Base-by-base conservation (phyloP, 2,888 invertebrate genomes). In the Vanessa cardui region DNA sequence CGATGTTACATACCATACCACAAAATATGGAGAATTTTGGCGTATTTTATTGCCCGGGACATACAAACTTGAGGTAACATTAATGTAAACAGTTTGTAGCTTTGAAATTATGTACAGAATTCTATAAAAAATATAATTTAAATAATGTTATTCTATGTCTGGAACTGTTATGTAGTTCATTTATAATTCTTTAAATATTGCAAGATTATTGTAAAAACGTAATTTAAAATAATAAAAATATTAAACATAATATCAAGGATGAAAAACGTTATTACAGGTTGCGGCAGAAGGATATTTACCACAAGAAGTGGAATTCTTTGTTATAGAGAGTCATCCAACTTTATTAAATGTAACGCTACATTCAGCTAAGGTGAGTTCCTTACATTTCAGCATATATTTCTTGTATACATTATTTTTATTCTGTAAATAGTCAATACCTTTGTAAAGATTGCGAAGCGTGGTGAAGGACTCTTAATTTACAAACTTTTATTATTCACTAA, bases 21-120 rank as follows among this genome's bases (percentile, higher is more conserved):
- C 97, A 9, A 96, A 96, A 83, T 96, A 96, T 83, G 98, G 98
- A n/a, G 98, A 99, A 87, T 99, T 97, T 91, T 99, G 98, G 98
- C 95, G 98, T 80, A 95, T 99, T 70, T 89, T 99, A 26, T 88
- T 98, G 70, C 98, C 98, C 1, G 98, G 98, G 74, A 93, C 94
- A 63, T 98, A 98, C 87, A 95, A 95, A 77, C 89, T 98, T 16
- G 96, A 97, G 94, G 98, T 98, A n/a, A 47, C 2, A n/a, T n/a
- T 47, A 7, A 47, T 47, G 5, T 18, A 47, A 47, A 18, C 18
- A 16, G 7, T 8, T 47, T 6, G 18, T 18, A 47, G 39, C 47
- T n/a, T 16, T 47, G 18, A 47, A 47, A 39, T 12, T 39, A 39
- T 0, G 12, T 9, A 39, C n/a, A 47, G 47, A 26, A 6, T 47